These are phyloP conservation scores for Zaprionus kolodkinae DNA, from an alignment of 1,140 invertebrate genomes.

Conservation along the genomic window DNA sequence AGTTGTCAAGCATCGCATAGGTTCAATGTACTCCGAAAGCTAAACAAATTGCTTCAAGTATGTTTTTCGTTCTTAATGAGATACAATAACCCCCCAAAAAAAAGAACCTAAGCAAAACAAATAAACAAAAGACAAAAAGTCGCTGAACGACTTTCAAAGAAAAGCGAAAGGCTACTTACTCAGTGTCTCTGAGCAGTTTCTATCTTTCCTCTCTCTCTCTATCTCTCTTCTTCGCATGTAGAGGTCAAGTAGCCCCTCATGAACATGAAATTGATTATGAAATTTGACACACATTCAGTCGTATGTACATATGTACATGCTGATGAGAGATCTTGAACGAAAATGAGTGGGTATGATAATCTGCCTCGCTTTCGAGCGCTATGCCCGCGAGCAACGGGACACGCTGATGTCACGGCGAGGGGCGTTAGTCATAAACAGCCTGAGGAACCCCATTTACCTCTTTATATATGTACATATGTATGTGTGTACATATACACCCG, in stretches of 20 bases:
- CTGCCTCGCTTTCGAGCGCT: slow-evolving; percentile 6
- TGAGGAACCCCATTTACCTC: neutral
- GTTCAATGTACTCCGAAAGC: slow-evolving; percentile 56
- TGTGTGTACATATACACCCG: neutral
- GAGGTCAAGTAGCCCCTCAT: slow-evolving; percentile 34
- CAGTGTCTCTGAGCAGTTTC: slow-evolving; percentile 20
- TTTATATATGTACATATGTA: neutral
- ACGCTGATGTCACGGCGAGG: slow-evolving; percentile 42
- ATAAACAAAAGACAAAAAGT: slow-evolving; percentile 42
- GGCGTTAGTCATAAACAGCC: slow-evolving; percentile 26
- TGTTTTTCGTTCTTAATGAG: slow-evolving; percentile 6
- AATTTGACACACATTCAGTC: slow-evolving; percentile 36
- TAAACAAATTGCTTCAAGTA: slow-evolving; percentile 9
- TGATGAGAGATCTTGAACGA: slow-evolving; percentile 29
- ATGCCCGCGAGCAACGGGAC: slow-evolving; percentile 7
- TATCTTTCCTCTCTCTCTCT: slow-evolving; percentile 1
- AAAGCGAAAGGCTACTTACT: slow-evolving; percentile 61
- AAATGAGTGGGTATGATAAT: neutral
- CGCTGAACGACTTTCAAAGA: slow-evolving; percentile 57
- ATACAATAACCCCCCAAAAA: slow-evolving; percentile 9
- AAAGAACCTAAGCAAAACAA: slow-evolving; percentile 18
- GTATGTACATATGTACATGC: neutral
- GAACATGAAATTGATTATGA: slow-evolving; percentile 42
- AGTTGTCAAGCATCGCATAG: slow-evolving; percentile 13
- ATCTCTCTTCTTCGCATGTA: slow-evolving; percentile 25